phyloP scores from a whole-genome alignment of 2,113 vertebrate species.

The Haemorhous mexicanus region DNA sequence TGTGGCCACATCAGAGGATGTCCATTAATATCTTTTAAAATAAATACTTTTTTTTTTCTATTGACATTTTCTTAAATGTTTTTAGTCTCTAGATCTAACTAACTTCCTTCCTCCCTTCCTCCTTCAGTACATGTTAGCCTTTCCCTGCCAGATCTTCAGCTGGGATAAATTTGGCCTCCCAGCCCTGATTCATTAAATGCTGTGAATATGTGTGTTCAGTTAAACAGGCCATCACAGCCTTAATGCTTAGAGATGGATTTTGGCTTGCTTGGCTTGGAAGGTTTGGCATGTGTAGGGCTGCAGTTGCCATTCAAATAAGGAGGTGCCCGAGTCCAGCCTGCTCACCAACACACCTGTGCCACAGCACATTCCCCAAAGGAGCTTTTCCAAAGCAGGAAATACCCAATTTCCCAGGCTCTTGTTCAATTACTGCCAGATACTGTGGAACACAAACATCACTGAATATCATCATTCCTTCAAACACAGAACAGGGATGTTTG shows the following conservation, averaged over 20 bases:
- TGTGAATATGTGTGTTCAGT: not conserved
- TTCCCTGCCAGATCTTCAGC: constrained; percentile 11
- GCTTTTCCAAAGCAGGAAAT: not conserved
- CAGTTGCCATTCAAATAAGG: not conserved
- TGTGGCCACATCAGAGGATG: not conserved
- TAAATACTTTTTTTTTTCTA: not conserved
- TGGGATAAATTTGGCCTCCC: not conserved
- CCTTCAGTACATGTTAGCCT: not conserved
- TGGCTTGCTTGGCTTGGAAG: not conserved
- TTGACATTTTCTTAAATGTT: not conserved
- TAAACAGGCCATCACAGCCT: not conserved
- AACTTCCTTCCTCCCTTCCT: not conserved
- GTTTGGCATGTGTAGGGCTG: not conserved
- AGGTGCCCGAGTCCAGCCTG: not conserved
- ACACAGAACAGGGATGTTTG: constrained; percentile 54
- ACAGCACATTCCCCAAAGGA: not conserved
- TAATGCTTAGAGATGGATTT: not conserved
- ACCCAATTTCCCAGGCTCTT: constrained; percentile 28
- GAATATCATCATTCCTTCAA: constrained; percentile 62
- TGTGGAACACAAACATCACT: constrained; percentile 56
- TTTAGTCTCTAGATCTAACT: not conserved
- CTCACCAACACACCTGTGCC: not conserved
- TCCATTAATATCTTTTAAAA: not conserved
- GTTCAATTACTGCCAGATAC: constrained; percentile 65
- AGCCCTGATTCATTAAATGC: not conserved